phyloP scores from a whole-genome alignment of 2,797 vertebrate genomes.

The Sebastes iracundus region DNA sequence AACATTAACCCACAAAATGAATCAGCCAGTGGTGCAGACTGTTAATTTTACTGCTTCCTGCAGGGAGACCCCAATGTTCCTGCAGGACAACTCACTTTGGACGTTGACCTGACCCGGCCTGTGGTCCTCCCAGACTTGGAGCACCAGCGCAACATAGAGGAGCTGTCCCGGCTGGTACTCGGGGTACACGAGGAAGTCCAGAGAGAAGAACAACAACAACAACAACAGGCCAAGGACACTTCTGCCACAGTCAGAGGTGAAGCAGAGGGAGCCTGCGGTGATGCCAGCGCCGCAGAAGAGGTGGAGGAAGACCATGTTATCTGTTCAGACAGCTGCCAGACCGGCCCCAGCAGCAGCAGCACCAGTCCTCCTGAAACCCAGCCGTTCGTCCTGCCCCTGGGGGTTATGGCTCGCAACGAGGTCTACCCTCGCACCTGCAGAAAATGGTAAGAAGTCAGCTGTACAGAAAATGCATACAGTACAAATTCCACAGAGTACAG shows the following conservation, averaged over 20 bases:
- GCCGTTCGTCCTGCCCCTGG: conserved; percentile 91
- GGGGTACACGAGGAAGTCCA: conserved; percentile 88
- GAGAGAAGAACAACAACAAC: conserved; percentile 64
- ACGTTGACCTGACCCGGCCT: conserved; percentile 88
- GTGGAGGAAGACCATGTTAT: conserved; percentile 24
- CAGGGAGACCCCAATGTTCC: conserved; percentile 99
- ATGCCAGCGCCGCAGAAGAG: conserved; percentile 10
- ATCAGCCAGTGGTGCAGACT: neutral
- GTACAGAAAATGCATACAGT: neutral
- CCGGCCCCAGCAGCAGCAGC: conserved; percentile 26
- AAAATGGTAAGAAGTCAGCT: conserved; percentile 85
- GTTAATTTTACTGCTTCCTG: neutral
- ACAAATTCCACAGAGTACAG: neutral
- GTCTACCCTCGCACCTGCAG: conserved; percentile 94
- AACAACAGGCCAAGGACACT: conserved; percentile 22
- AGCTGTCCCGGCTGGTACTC: conserved; percentile 90
- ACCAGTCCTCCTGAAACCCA: conserved; percentile 66
- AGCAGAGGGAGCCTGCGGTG: conserved; percentile 55
- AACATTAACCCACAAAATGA: neutral
- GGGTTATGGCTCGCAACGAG: conserved; percentile 93
- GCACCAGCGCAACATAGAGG: conserved; percentile 88
- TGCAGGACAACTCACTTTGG: conserved; percentile 94
- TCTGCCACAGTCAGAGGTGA: conserved; percentile 3
- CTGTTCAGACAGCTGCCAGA: conserved; percentile 45
- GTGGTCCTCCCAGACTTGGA: conserved; percentile 91